Percentiles rank a stretch among this genome's conserved stretches.
phyloP scores from a whole-genome alignment of 2,113 vertebrate genomes.

The Semnornis frantzii region DNA sequence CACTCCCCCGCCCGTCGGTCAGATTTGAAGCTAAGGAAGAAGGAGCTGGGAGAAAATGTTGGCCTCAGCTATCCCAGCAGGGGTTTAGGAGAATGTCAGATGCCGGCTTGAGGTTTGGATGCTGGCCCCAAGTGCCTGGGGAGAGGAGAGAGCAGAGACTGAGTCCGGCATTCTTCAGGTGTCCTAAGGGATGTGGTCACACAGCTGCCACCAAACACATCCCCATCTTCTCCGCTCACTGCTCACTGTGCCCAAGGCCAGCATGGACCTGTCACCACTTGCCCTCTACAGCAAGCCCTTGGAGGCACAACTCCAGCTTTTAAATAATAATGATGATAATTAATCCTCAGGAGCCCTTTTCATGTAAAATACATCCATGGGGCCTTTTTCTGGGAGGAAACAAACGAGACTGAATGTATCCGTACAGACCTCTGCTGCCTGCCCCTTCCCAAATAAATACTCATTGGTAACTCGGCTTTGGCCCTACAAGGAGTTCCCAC shows the following conservation, averaged over 20 bases:
- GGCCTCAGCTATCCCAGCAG: background rate
- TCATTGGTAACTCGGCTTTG: background rate
- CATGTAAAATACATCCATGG: background rate
- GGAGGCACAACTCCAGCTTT: conserved; percentile 25
- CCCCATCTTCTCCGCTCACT: background rate
- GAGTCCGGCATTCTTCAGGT: background rate
- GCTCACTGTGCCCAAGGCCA: background rate
- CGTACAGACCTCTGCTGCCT: conserved; percentile 27
- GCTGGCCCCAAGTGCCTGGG: background rate
- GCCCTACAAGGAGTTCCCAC: rapidly evolving
- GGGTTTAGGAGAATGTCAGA: background rate
- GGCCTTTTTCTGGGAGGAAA: conserved; percentile 45
- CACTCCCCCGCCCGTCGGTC: background rate
- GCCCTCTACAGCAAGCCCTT: background rate
- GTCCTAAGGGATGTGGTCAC: background rate
- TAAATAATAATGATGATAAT: background rate
- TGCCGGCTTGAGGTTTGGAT: background rate
- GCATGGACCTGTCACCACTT: rapidly evolving
- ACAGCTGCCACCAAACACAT: background rate
- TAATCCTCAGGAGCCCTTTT: background rate
- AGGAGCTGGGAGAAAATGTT: background rate
- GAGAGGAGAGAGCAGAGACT: background rate
- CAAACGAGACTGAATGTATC: background rate
- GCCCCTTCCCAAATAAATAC: conserved; percentile 43
- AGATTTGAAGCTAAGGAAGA: background rate